phyloP scores from a whole-genome alignment of 2,888 invertebrate genomes.

The Napeogenes sylphis region DNA sequence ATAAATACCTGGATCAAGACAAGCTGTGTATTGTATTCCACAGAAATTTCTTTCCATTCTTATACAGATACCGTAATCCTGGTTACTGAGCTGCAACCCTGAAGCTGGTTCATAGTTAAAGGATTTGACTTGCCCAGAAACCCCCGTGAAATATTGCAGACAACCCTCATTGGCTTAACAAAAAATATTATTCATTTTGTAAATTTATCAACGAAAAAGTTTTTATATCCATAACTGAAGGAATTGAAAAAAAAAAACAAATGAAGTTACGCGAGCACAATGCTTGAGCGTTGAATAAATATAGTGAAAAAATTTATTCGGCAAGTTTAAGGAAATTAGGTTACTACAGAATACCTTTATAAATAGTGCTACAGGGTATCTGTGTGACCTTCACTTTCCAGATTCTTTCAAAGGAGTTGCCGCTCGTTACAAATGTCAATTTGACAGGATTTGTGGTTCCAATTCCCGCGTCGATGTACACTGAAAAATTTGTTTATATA shows the following conservation, averaged over 20 bases:
- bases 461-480: slow-evolving; percentile 89
- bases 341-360: slow-evolving; percentile 72
- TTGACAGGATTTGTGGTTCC: slow-evolving; percentile 87
- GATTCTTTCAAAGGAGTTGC: slow-evolving; percentile 82
- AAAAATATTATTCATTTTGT: not conserved
- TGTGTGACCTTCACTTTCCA: slow-evolving; percentile 91
- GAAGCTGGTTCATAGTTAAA: slow-evolving; percentile 88
- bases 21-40: slow-evolving; percentile 88
- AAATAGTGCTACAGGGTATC: slow-evolving; percentile 85
- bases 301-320: no score
- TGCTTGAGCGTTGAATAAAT: no score
- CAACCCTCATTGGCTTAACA: slow-evolving; percentile 84
- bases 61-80: slow-evolving; percentile 92
- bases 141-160: slow-evolving; percentile 87
- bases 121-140: slow-evolving; percentile 87
- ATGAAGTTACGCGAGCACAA: no score
- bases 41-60: slow-evolving; percentile 92
- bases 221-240: not conserved
- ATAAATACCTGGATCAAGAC: slow-evolving; percentile 80
- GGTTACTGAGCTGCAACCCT: slow-evolving; percentile 90
- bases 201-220: not conserved
- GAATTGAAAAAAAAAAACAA: not conserved
- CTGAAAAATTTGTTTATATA: slow-evolving; percentile 62
- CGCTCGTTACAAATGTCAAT: slow-evolving; percentile 88
- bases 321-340: not conserved